These are phyloP conservation scores for Yponomeuta plumbellus DNA, from an alignment of 2,888 invertebrate genomes.

Conservation along the genomic window DNA sequence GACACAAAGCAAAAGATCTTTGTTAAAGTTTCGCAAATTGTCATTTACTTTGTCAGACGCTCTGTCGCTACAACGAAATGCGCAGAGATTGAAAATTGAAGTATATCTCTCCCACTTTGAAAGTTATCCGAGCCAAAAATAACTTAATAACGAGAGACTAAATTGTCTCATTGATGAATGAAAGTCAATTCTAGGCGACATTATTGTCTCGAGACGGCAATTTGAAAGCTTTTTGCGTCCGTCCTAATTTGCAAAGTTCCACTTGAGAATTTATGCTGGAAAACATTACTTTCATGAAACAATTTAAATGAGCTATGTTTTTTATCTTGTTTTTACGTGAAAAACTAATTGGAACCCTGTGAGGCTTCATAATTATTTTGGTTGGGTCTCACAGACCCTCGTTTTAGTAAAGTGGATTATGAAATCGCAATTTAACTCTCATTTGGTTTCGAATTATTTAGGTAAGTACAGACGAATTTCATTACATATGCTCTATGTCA, in stretches of 20 bases:
- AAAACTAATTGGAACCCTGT: not conserved
- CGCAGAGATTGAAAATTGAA: too few relatives aligned
- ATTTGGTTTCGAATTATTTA: not conserved
- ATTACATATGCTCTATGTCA: too few relatives aligned
- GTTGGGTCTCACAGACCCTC: not conserved
- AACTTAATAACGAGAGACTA: too few relatives aligned
- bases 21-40: too few relatives aligned
- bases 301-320: not conserved
- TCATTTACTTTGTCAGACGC: too few relatives aligned
- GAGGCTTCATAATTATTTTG: not conserved
- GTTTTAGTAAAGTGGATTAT: not conserved
- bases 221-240: not conserved
- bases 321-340: not conserved
- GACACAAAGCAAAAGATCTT: too few relatives aligned
- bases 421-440: not conserved
- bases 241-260: not conserved
- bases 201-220: slow-evolving; percentile 9
- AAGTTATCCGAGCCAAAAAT: too few relatives aligned
- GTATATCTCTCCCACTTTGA: too few relatives aligned
- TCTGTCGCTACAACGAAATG: too few relatives aligned
- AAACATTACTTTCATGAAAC: not conserved
- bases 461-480: not conserved
- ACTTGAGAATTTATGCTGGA: not conserved
- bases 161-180: too few relatives aligned
- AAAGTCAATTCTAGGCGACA: not conserved